phyloP scores from a whole-genome alignment of 2,113 vertebrate species.

The Lophura nycthemera region DNA sequence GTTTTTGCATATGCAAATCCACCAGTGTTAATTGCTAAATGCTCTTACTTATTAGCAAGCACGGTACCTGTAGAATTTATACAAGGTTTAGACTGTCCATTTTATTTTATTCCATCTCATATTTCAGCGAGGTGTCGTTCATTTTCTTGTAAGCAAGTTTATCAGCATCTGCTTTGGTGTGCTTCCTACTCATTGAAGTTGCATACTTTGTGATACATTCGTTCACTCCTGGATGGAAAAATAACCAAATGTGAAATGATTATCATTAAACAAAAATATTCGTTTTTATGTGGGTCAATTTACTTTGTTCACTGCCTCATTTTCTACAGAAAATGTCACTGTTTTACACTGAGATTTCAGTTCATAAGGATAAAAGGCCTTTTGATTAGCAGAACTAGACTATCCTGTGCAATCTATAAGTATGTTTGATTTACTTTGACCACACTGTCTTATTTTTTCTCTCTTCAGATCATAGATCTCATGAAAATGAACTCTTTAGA shows the following conservation, averaged over 20 bases:
- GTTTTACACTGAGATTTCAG: not conserved
- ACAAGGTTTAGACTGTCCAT: slow-evolving; percentile 18
- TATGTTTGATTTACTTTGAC: not conserved
- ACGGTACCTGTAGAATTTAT: slow-evolving; percentile 32
- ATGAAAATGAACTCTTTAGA: not conserved
- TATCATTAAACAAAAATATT: not conserved
- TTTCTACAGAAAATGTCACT: not conserved
- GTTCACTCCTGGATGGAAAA: slow-evolving; percentile 13
- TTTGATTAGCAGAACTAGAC: not conserved
- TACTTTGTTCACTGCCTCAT: not conserved
- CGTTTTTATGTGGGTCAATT: not conserved
- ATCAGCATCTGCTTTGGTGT: not conserved
- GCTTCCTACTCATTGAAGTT: slow-evolving; percentile 17
- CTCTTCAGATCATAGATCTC: not conserved
- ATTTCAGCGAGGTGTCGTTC: slow-evolving; percentile 32
- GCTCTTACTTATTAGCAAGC: not conserved
- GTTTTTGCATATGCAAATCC: slow-evolving; percentile 11
- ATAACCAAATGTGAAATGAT: not conserved
- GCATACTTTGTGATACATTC: not conserved
- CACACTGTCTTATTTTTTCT: not conserved
- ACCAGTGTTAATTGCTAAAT: slow-evolving; percentile 23
- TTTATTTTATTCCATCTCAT: slow-evolving; percentile 52
- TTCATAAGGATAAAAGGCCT: not conserved
- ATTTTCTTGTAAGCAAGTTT: slow-evolving; percentile 31
- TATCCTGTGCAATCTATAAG: not conserved